A percentile compares a stretch with the other conserved stretches of the same genome.
These are phyloP conservation scores for Dendrophyllia cribrosa DNA, from an alignment of 64 coral and sea anemone species.

Conservation along the genomic window DNA sequence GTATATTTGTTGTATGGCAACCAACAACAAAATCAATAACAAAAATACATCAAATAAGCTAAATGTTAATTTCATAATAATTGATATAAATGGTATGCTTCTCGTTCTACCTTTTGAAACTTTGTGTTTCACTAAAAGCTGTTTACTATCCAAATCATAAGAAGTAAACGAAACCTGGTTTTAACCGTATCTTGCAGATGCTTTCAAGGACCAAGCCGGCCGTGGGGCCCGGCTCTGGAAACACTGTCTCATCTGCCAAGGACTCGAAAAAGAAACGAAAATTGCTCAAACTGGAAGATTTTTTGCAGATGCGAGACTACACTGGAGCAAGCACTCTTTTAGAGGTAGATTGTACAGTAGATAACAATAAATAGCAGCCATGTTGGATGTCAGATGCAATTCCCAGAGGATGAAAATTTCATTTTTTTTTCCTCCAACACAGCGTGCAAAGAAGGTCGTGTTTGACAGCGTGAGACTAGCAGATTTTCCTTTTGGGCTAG, in stretches of 20 bases:
- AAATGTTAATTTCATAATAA: too few relatives aligned
- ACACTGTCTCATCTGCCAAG: slow-evolving; percentile 88
- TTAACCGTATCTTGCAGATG: slow-evolving; percentile 56
- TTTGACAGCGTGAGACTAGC: too few relatives aligned
- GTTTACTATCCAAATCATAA: too few relatives aligned
- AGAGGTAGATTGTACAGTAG: slow-evolving; percentile 68
- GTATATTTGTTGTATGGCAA: background rate
- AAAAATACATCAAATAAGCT: background rate
- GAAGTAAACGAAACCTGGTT: too few relatives aligned
- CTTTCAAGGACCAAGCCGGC: slow-evolving; percentile 99
- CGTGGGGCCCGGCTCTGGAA: slow-evolving; percentile 95
- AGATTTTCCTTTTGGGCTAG: too few relatives aligned
- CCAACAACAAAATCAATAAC: slow-evolving; percentile 22
- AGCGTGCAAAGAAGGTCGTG: too few relatives aligned
- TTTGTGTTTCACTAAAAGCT: too few relatives aligned
- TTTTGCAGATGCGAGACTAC: slow-evolving; percentile 90
- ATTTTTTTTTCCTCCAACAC: too few relatives aligned
- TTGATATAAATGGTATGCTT: too few relatives aligned
- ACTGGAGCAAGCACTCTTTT: slow-evolving; percentile 91
- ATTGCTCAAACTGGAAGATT: slow-evolving; percentile 95
- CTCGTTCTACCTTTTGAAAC: too few relatives aligned
- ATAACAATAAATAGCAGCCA: background rate
- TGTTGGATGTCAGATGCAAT: background rate
- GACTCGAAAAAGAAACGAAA: slow-evolving; percentile 97
- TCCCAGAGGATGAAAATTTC: too few relatives aligned